Percentiles rank a stretch among this genome's conserved stretches.
Evolutionary conservation across 2,797 vertebrate species (phyloP).

Genomic region (Cheirogaleus major): DNA sequence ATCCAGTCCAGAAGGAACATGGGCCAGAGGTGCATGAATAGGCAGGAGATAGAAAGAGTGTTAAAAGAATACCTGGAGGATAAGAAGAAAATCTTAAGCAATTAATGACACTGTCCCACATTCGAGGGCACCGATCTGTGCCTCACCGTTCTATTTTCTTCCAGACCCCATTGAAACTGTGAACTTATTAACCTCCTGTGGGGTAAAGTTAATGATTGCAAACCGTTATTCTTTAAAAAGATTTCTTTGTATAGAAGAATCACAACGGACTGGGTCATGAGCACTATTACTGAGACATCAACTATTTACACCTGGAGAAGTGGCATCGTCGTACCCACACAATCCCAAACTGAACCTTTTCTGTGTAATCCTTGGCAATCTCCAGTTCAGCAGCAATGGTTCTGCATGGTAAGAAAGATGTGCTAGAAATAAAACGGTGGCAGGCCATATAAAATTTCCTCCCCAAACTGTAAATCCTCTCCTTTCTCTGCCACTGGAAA

Average conservation of each 20-base stretch:
- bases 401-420: not conserved
- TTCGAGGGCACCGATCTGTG: not conserved
- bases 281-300: not conserved
- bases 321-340: not conserved
- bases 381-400: not conserved
- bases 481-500: not conserved
- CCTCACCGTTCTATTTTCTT: not conserved
- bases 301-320: conserved; percentile 16
- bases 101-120: not conserved
- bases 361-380: not conserved
- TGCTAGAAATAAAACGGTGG: not conserved
- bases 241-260: conserved; percentile 47
- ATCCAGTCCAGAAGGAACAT: not conserved
- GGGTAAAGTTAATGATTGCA: conserved; percentile 51
- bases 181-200: conserved; percentile 4
- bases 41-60: not conserved
- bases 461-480: not conserved
- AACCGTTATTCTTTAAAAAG: not conserved
- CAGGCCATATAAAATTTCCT: not conserved
- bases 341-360: not conserved
- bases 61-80: conserved; percentile 13
- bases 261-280: not conserved
- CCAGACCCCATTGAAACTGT: not conserved
- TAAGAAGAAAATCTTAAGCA: conserved; percentile 36
- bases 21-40: not conserved